Evolutionary conservation across 2,888 invertebrate genomes (phyloP).

Genomic region (Lepas anatifera): DNA sequence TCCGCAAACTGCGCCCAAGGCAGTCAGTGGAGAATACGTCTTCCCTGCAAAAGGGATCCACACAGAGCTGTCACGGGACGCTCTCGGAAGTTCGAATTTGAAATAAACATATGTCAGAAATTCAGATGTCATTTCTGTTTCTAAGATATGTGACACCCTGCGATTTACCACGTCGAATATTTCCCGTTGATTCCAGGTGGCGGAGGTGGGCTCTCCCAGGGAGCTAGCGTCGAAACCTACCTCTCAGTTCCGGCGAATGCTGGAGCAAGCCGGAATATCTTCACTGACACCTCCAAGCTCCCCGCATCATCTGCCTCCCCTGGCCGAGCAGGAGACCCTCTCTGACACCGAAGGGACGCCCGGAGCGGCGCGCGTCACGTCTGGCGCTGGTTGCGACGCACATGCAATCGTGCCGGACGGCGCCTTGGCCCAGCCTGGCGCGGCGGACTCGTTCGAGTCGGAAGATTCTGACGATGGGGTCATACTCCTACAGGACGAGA

Average conservation of each 20-base stretch:
- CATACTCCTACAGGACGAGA: no score
- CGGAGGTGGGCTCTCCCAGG: slow-evolving; percentile 21
- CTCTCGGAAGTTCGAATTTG: neutral
- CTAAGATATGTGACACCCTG: neutral
- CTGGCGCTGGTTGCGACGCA: neutral
- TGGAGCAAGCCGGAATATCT: slow-evolving; percentile 13
- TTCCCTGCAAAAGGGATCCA: neutral
- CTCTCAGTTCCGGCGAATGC: slow-evolving; percentile 23
- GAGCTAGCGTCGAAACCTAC: slow-evolving; percentile 16
- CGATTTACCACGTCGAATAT: neutral
- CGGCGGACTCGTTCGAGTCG: no score
- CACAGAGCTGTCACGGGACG: neutral
- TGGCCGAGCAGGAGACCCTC: neutral
- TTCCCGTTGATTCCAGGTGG: slow-evolving; percentile 16
- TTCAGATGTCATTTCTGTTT: neutral
- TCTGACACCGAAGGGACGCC: neutral
- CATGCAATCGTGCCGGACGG: no score
- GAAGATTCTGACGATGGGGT: no score
- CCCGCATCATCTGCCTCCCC: slow-evolving; percentile 1
- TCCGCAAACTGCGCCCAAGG: no score
- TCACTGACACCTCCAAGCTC: slow-evolving; percentile 14
- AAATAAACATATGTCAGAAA: no score
- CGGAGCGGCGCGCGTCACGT: neutral
- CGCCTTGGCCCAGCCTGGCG: no score
- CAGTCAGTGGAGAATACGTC: no score